Base-by-base conservation (phyloP, 2,113 vertebrate genomes). In the Urocolius indicus region DNA sequence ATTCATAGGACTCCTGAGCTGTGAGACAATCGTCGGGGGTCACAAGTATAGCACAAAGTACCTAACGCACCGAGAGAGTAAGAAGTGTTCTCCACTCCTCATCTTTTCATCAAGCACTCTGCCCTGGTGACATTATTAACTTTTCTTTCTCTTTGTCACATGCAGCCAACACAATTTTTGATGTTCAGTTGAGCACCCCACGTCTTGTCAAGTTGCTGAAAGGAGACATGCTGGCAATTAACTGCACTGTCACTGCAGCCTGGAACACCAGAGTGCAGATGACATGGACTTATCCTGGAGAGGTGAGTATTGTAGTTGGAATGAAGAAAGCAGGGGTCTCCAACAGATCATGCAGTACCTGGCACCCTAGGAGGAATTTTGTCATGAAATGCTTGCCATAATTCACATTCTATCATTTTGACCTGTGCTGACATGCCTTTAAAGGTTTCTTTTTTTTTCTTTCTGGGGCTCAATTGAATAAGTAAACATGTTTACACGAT, bases 231-330 rank as follows among this genome's bases (percentile, higher is more conserved):
- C 96, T 99, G 30, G 97, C 94, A 7, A 97, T 99, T 82, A 99
- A 99, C 97, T 99, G 99, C 87, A 99, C 98, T 0, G 98, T 98
- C 41, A 99, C 97, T 0, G 98, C 98, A 9, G 98, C 98, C 66
- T 96, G 98, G 94, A 99, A 99, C 98, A 98, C 99, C 15, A 98
- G 99, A 97, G 99, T 99, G 75, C 98, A 98, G 61, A 99, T 99
- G 92, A 98, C 94, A 15, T 99, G 99, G 99, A 98, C 93, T 81
- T 99, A 99, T 71, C 99, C 99, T 9, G 98, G 98, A 87, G 97
- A 99, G 98, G 99, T 99, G 95, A 97, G 99, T 96, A 51, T 38
- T 58, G 78, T 55, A 74, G 4, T 4, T 91, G 45, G 54, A 74
- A 74, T 43, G 32, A 49, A 66, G 58, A 73, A 87, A 17, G 2